Conservation (phyloP, 2,888 invertebrate species). For the Apodemia zela region DNA sequence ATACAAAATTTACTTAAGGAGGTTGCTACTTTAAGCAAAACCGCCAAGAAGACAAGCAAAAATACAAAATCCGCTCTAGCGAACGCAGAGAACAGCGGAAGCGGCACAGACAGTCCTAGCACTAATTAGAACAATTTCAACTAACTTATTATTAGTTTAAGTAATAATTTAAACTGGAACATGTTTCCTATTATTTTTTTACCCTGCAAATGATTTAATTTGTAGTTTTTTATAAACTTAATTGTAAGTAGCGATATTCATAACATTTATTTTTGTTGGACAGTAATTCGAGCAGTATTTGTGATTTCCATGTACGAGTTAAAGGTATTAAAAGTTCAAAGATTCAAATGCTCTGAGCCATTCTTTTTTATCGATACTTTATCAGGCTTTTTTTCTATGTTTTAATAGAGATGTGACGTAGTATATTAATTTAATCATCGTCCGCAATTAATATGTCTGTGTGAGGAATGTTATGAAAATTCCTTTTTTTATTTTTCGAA, state of each 20-base stretch:
- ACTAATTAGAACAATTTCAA: constrained; percentile 66
- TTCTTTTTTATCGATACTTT: background rate
- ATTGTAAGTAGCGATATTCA: constrained; percentile 68
- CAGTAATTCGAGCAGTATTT: constrained; percentile 1
- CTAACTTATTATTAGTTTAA: constrained; percentile 14
- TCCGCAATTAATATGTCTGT: too few relatives aligned
- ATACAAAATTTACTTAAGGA: constrained; percentile 91
- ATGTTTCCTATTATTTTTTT: constrained; percentile 74
- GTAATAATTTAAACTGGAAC: constrained; percentile 41
- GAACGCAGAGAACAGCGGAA: constrained; percentile 83
- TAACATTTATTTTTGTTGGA: constrained; percentile 43
- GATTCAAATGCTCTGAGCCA: background rate
- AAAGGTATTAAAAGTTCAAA: constrained; percentile 1
- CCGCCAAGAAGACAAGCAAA: constrained; percentile 84
- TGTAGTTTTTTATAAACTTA: constrained; percentile 65
- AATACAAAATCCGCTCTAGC: constrained; percentile 57
- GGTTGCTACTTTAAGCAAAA: constrained; percentile 90
- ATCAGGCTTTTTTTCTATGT: too few relatives aligned
- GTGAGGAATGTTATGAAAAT: too few relatives aligned
- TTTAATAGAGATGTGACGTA: too few relatives aligned
- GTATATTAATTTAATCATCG: too few relatives aligned
- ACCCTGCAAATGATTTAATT: constrained; percentile 77
- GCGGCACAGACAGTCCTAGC: constrained; percentile 91
- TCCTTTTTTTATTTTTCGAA: too few relatives aligned
- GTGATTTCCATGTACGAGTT: background rate